These are phyloP conservation scores for Myotis pilosus DNA, from an alignment of 2,797 vertebrate genomes.

Conservation along the genomic window DNA sequence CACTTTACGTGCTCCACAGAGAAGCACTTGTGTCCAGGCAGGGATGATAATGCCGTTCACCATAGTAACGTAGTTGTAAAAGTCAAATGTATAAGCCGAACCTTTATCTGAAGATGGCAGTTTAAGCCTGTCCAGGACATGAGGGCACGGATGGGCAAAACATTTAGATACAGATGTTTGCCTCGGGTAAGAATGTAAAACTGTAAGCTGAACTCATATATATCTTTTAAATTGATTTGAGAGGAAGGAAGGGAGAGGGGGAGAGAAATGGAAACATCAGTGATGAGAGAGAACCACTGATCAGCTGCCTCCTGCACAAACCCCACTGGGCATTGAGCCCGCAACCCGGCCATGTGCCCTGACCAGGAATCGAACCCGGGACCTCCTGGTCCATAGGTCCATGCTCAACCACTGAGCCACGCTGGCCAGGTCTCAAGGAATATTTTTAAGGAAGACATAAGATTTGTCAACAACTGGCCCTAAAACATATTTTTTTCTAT, in stretches of 20 bases:
- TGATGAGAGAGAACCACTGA: no score
- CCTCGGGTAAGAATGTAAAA: constrained; percentile 1
- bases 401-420: no score
- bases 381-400: no score
- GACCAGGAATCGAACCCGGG: no score
- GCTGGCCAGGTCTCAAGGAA: no score
- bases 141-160: neutral
- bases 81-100: constrained; percentile 6
- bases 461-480: neutral
- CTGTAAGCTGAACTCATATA: neutral
- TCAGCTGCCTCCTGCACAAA: no score
- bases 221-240: no score
- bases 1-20: neutral
- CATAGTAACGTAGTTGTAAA: neutral
- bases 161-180: neutral
- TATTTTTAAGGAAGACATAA: neutral
- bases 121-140: neutral
- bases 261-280: no score
- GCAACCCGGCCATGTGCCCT: no score
- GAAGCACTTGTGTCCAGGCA: neutral
- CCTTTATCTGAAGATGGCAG: neutral
- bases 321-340: no score
- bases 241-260: no score
- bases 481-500: neutral
- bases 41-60: constrained; percentile 22